Base-by-base conservation (phyloP, 2,113 vertebrate genomes). In the Excalfactoria chinensis region DNA sequence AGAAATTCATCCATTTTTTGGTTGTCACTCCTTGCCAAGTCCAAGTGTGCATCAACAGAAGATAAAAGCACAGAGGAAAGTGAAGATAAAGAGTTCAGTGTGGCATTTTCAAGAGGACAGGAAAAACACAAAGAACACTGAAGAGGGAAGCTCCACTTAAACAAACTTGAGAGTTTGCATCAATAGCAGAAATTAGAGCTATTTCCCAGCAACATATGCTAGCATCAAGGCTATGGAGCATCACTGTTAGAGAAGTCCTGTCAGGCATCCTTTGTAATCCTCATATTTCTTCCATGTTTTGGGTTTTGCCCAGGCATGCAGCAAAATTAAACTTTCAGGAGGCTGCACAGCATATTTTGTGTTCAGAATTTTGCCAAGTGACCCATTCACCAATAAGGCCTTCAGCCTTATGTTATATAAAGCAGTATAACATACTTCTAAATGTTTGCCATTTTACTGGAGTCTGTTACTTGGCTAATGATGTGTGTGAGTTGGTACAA, bases 311-410 rank as follows among this genome's bases (percentile, higher is more conserved):
- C 28, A 35, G 62, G 66, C 69, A 32, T 25, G 11, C 0, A 0
- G 60, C 40, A 71, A 49, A 48, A 23, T 73, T 35, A 62, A 84
- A 70, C n/a, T 90, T 71, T 90, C 18, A 56, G 86, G 84, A 81
- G 78, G 84, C 67, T 90, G 84, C 62, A 62, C 86, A 82, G 66
- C 73, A 51, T 43, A 77, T 16, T 85, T 75, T 90, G 43, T 86
- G 74, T 79, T 94, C 86, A 21, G 69, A n/a, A 1, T 86, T 93
- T 93, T 94, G 91, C 86, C 66, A 93, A 95, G 91, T 95, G 93
- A 94, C 84, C 91, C n/a, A 3, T 94, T 93, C 89, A 94, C 84
- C 84, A 92, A 82, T 87, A 53, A 89, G 81, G 91, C 89, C 84
- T 90, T 90, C 84, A 92, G 93, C 86, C 48, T 49, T 49, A 49